phyloP scores from a whole-genome alignment of 2,113 vertebrate species.

The Tupaia chinensis region DNA sequence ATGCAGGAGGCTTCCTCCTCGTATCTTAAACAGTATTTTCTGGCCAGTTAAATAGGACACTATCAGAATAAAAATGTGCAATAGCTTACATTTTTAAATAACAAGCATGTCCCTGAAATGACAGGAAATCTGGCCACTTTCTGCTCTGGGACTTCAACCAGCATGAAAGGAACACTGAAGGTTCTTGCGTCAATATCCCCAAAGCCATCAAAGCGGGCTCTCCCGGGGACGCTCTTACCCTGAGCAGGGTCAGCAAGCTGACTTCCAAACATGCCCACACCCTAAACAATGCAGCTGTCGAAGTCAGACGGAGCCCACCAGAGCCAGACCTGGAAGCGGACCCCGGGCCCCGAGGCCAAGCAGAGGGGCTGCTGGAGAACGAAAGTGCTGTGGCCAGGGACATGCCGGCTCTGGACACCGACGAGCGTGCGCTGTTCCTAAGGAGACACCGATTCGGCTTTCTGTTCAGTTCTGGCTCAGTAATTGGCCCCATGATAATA shows the following conservation, averaged over 20 bases:
- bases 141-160: slow-evolving; percentile 14
- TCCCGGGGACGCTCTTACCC: background rate
- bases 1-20: fast-evolving
- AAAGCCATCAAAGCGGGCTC: slow-evolving; percentile 1
- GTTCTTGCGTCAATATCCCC: background rate
- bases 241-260: background rate
- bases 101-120: background rate
- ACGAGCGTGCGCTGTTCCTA: no score
- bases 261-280: slow-evolving; percentile 24
- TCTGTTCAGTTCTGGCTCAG: background rate
- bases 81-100: background rate
- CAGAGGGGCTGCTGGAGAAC: slow-evolving; percentile 22
- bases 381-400: background rate
- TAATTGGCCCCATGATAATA: background rate
- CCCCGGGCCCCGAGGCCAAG: background rate
- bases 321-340: background rate
- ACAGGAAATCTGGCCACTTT: slow-evolving; percentile 67
- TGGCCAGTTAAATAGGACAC: background rate
- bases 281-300: slow-evolving; percentile 38
- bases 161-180: background rate
- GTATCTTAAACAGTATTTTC: background rate
- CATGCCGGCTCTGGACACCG: no score
- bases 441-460: no score
- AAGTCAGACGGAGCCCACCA: slow-evolving; percentile 48
- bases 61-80: background rate